Percentiles rank a stretch among this genome's conserved stretches.
These are phyloP conservation scores for Gasterosteus nipponicus DNA, from an alignment of 2,113 vertebrate species.

Conservation along the genomic window DNA sequence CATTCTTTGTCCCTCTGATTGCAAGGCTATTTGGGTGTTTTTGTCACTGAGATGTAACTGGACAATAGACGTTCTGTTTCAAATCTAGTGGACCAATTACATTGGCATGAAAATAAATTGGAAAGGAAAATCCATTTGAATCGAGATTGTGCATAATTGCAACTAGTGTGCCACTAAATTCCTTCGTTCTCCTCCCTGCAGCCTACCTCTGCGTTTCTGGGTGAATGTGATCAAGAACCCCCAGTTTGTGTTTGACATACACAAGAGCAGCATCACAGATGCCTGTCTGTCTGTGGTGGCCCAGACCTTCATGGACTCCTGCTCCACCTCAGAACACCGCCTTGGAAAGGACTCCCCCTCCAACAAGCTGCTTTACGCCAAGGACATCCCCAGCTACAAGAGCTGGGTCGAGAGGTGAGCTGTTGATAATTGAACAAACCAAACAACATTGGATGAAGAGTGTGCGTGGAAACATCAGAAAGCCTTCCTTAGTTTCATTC, in stretches of 20 bases:
- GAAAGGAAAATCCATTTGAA: neutral
- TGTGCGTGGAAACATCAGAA: slow-evolving; percentile 35
- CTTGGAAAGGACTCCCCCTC: slow-evolving; percentile 98
- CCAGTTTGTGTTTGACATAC: slow-evolving; percentile 98
- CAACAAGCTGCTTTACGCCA: slow-evolving; percentile 99
- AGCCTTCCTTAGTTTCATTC: slow-evolving; percentile 52
- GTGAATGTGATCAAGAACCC: slow-evolving; percentile 99
- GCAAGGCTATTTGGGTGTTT: slow-evolving; percentile 20
- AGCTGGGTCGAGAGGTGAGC: slow-evolving; percentile 99
- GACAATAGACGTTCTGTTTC: slow-evolving; percentile 12
- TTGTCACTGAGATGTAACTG: slow-evolving; percentile 34
- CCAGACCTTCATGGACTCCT: slow-evolving; percentile 99
- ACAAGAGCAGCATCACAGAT: slow-evolving; percentile 98
- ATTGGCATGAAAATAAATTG: too few relatives aligned
- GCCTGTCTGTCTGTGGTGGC: slow-evolving; percentile 98
- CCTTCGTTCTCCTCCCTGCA: slow-evolving; percentile 62
- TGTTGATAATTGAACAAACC: slow-evolving; percentile 1
- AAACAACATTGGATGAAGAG: slow-evolving; percentile 29
- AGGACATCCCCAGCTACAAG: slow-evolving; percentile 99
- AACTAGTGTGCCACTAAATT: slow-evolving; percentile 1
- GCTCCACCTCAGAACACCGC: slow-evolving; percentile 96
- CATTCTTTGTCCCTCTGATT: slow-evolving; percentile 43
- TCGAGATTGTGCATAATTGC: neutral
- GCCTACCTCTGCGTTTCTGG: slow-evolving; percentile 95
- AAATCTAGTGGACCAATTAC: neutral